Evolutionary conservation across 2,797 vertebrate genomes (phyloP).

Genomic region (Chelonia mydas): DNA sequence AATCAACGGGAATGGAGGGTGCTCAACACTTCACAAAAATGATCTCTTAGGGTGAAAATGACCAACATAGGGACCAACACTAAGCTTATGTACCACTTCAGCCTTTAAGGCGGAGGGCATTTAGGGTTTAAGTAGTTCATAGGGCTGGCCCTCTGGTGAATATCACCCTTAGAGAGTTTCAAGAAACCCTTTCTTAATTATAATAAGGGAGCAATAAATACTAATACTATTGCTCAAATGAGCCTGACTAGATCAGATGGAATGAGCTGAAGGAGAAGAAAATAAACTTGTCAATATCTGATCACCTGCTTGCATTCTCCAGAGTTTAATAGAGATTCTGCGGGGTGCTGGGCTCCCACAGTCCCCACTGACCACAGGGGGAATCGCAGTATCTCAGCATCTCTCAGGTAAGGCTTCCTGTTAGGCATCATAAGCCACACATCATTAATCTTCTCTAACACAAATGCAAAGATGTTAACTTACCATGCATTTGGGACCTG

Average conservation of each 20-base stretch:
- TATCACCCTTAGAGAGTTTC: neutral
- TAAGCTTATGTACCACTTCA: neutral
- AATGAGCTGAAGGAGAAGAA: neutral
- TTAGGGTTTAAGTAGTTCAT: neutral
- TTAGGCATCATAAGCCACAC: neutral
- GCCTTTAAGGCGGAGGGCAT: neutral
- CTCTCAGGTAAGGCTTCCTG: neutral
- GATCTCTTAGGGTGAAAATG: neutral
- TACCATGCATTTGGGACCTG: neutral
- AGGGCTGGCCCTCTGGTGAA: neutral
- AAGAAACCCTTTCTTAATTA: neutral
- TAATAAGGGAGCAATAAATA: neutral
- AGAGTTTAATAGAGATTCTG: neutral
- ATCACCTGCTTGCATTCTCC: neutral
- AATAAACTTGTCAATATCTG: neutral
- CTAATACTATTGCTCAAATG: neutral
- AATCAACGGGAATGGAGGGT: neutral
- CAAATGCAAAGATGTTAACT: neutral
- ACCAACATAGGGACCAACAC: neutral
- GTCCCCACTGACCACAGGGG: neutral
- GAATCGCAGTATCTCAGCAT: neutral
- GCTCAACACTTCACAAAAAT: neutral
- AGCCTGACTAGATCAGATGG: neutral
- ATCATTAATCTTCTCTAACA: neutral
- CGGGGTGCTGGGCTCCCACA: neutral